These are phyloP conservation scores for Cylindroiulus punctatus DNA, from an alignment of 2,888 invertebrate species.

Conservation along the genomic window DNA sequence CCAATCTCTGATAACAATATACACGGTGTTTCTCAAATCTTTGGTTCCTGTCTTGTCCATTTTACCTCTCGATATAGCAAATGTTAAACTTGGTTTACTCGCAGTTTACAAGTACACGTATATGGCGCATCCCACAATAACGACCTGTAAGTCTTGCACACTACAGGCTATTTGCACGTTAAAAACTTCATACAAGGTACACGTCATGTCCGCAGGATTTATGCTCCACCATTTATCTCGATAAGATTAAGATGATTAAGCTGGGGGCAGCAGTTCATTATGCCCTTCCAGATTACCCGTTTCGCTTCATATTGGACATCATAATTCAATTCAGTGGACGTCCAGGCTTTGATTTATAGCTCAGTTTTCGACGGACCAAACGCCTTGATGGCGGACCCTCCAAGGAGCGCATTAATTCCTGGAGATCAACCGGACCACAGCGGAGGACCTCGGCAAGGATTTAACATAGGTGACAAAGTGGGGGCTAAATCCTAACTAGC, in stretches of 20 bases:
- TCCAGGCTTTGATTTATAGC: not conserved
- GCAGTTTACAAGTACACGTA: no score
- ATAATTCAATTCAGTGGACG: slow-evolving; percentile 20
- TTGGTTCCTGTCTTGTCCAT: no score
- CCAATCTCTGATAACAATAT: no score
- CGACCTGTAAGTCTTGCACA: no score
- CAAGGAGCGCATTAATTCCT: slow-evolving; percentile 7
- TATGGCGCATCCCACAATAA: no score
- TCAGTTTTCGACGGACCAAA: not conserved
- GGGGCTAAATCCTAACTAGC: not conserved
- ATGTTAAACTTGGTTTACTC: no score
- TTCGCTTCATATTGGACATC: slow-evolving; percentile 9
- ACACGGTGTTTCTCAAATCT: no score
- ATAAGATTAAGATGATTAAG: slow-evolving; percentile 27
- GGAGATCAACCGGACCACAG: slow-evolving; percentile 13
- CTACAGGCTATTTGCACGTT: no score
- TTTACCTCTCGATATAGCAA: no score
- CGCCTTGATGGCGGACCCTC: slow-evolving; percentile 4
- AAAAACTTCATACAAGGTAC: not conserved
- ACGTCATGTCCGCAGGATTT: slow-evolving; percentile 11
- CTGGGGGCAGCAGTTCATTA: slow-evolving; percentile 1
- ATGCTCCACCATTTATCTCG: not conserved
- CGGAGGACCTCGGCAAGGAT: not conserved
- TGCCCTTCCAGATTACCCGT: slow-evolving; percentile 14
- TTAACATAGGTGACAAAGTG: slow-evolving; percentile 17